Evolutionary conservation across 2,888 invertebrate genomes (phyloP).

Genomic region (Monochamus alternatus): DNA sequence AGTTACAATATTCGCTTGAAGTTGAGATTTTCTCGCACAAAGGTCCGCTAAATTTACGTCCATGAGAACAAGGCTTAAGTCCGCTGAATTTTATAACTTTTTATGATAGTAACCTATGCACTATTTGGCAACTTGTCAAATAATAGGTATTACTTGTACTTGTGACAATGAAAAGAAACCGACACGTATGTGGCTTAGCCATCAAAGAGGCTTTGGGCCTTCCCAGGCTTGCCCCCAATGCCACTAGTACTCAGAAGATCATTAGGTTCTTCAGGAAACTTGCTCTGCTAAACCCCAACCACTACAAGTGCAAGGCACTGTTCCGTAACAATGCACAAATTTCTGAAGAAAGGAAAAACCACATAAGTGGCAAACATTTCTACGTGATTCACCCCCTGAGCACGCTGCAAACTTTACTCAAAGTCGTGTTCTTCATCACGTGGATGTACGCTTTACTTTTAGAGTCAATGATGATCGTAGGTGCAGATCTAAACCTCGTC

Average conservation of each 20-base stretch:
- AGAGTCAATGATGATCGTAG: neutral
- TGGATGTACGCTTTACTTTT: neutral
- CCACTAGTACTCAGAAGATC: neutral
- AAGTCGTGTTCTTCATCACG: conserved; percentile 14
- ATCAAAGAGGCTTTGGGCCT: neutral
- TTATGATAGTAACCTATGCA: too few species aligned
- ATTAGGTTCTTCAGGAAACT: conserved; percentile 11
- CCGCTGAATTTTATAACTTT: too few species aligned
- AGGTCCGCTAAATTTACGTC: too few species aligned
- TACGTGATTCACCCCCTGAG: conserved; percentile 46
- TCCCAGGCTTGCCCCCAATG: neutral
- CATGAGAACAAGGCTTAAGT: too few species aligned
- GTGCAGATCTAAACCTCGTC: neutral
- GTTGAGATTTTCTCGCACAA: too few species aligned
- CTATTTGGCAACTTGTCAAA: too few species aligned
- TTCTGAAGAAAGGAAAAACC: conserved; percentile 32
- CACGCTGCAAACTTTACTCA: conserved; percentile 27
- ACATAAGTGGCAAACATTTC: conserved; percentile 22
- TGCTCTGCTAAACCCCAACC: conserved; percentile 29
- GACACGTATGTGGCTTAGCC: neutral
- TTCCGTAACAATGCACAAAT: conserved; percentile 31
- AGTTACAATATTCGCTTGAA: too few species aligned
- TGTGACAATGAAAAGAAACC: neutral
- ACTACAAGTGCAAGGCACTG: conserved; percentile 26
- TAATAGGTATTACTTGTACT: too few species aligned